Conservation (phyloP, 2,888 invertebrate species). For the Zygogramma bicolorata region DNA sequence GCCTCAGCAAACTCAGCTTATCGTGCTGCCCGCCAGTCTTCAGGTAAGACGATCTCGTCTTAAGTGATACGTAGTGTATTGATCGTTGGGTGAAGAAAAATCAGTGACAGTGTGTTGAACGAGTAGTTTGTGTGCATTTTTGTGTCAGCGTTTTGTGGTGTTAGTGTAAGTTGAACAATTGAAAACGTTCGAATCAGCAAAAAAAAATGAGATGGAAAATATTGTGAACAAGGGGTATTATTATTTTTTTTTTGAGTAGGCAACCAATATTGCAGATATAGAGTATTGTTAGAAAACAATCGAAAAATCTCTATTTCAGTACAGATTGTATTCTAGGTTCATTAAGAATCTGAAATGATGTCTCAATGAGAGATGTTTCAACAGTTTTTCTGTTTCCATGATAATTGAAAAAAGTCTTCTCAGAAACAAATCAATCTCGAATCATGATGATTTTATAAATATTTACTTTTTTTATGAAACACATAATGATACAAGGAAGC, state of each 20-base stretch:
- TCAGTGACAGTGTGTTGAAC: neutral
- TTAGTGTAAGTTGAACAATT: neutral
- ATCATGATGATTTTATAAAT: no score
- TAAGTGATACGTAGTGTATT: neutral
- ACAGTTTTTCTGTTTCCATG: no score
- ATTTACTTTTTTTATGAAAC: no score
- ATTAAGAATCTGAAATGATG: no score
- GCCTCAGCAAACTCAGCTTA: slow-evolving; percentile 66
- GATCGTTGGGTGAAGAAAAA: neutral
- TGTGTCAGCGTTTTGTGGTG: neutral
- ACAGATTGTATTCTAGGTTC: no score
- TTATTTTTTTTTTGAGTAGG: neutral
- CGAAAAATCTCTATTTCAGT: no score
- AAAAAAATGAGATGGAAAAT: neutral
- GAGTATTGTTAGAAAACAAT: neutral
- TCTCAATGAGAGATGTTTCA: no score
- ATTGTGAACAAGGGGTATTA: neutral
- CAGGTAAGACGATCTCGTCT: slow-evolving; percentile 61
- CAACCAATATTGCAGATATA: neutral
- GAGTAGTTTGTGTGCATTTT: neutral
- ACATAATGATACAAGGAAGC: no score
- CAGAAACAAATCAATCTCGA: no score
- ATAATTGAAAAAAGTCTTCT: no score
- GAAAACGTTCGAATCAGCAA: neutral
- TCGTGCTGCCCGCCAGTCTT: slow-evolving; percentile 67